Conservation (phyloP, 2,797 vertebrate genomes). For the Pteronotus mesoamericanus region DNA sequence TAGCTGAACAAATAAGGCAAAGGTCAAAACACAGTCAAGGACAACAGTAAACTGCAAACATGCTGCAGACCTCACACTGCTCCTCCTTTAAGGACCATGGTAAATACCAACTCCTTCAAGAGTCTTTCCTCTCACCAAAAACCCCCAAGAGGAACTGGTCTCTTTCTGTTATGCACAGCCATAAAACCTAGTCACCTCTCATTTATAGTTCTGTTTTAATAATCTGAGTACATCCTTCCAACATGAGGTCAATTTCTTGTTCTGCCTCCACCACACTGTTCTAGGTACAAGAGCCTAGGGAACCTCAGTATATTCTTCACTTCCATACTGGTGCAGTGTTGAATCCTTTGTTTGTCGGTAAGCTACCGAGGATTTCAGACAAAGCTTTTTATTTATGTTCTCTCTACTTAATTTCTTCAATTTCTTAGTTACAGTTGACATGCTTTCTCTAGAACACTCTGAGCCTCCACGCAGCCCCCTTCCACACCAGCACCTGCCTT, state of each 20-base stretch:
- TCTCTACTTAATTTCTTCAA: neutral
- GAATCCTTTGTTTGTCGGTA: neutral
- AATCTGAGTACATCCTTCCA: neutral
- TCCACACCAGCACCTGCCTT: neutral
- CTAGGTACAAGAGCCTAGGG: neutral
- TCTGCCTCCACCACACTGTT: neutral
- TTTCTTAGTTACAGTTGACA: neutral
- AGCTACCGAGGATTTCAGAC: neutral
- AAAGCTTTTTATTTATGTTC: neutral
- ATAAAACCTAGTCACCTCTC: neutral
- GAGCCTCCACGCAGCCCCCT: neutral
- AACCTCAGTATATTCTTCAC: neutral
- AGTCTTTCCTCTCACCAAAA: neutral
- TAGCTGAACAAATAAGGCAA: constrained; percentile 88
- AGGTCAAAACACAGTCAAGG: constrained; percentile 70
- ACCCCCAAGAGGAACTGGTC: neutral
- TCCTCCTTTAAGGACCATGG: neutral
- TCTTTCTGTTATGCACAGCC: neutral
- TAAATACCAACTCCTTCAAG: neutral
- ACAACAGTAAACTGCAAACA: neutral
- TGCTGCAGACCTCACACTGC: neutral
- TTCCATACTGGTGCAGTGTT: accelerated
- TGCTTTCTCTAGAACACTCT: neutral
- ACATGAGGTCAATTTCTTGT: neutral
- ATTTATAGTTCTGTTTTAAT: neutral